Conservation (phyloP, 2,888 invertebrate species). For the Chaetoderma sp. region DNA sequence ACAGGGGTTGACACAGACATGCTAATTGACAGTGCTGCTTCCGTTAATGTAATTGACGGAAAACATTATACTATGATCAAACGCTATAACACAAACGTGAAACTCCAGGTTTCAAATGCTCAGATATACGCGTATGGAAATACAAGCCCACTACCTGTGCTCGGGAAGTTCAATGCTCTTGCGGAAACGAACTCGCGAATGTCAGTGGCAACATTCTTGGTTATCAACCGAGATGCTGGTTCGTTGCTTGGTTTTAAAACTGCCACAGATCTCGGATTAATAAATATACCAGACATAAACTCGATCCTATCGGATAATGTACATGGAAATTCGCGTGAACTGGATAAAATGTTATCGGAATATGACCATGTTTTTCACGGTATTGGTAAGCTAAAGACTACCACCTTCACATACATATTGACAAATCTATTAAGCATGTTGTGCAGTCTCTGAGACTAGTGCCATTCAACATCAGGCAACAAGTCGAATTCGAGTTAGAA, state of each 20-base stretch:
- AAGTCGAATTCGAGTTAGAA: conserved; percentile 17
- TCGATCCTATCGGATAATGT: too few species aligned
- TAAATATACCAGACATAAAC: background rate
- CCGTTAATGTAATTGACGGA: conserved; percentile 35
- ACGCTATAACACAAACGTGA: background rate
- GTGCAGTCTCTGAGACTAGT: conserved; percentile 22
- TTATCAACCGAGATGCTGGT: background rate
- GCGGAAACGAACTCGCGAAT: background rate
- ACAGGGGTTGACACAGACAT: too few species aligned
- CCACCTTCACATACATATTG: conserved; percentile 29
- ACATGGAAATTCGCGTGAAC: too few species aligned
- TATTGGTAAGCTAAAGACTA: conserved; percentile 24
- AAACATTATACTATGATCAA: conserved; percentile 23
- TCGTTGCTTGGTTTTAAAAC: background rate
- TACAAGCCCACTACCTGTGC: background rate
- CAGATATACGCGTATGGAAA: background rate
- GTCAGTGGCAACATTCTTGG: background rate
- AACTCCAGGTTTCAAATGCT: background rate
- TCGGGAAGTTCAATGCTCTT: background rate
- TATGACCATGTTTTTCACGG: conserved; percentile 15
- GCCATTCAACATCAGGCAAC: conserved; percentile 21
- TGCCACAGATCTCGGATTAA: background rate
- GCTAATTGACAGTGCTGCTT: conserved; percentile 30
- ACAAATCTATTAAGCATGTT: conserved; percentile 25
- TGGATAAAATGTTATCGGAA: background rate